These are phyloP conservation scores for Isurus oxyrinchus DNA, from an alignment of 2,113 vertebrate genomes.

Conservation along the genomic window DNA sequence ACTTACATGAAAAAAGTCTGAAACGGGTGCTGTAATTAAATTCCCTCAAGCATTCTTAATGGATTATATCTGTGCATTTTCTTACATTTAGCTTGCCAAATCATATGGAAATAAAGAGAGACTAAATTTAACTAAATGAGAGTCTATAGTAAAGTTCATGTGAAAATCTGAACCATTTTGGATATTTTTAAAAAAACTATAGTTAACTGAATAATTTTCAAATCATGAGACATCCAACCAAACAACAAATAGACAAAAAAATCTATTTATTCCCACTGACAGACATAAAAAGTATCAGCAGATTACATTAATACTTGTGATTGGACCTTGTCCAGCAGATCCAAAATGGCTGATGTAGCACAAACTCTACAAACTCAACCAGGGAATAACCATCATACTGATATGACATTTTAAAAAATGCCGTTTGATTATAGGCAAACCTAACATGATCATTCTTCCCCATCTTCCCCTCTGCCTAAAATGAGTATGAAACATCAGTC, in stretches of 20 bases:
- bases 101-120: not conserved
- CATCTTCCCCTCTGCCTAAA: not conserved
- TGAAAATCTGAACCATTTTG: not conserved
- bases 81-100: conserved; percentile 30
- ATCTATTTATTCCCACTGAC: not conserved
- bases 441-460: not conserved
- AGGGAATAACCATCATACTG: not conserved
- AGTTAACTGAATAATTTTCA: conserved; percentile 7
- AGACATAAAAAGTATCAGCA: not conserved
- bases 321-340: not conserved
- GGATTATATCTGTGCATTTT: conserved; percentile 27
- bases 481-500: not conserved
- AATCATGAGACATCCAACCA: not conserved
- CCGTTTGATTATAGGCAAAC: not conserved
- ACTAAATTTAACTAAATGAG: conserved; percentile 2
- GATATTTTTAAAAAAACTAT: not conserved
- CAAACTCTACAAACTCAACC: not conserved
- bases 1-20: conserved; percentile 24
- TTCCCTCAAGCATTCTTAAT: conserved; percentile 31
- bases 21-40: conserved; percentile 13
- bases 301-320: not conserved
- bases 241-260: not conserved
- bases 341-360: not conserved
- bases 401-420: not conserved
- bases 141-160: not conserved